Percentiles rank a stretch among this genome's conserved stretches.
Conservation (phyloP, 2,797 vertebrate genomes). For the Ctenosaura bakeri region DNA sequence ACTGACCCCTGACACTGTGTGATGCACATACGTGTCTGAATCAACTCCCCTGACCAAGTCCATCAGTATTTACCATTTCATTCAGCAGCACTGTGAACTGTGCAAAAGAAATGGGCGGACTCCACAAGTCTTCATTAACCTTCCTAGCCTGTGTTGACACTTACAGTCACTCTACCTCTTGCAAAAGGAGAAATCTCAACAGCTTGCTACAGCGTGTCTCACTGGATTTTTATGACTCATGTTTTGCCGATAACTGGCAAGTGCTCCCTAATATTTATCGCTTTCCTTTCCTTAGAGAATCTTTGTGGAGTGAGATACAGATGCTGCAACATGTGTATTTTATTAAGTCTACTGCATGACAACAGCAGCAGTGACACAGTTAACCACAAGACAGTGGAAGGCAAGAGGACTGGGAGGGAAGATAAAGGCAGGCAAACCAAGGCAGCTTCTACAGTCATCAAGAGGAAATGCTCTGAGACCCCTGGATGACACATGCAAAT, state of each 20-base stretch:
- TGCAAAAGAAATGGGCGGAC: not conserved
- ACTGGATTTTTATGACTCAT: too few relatives aligned
- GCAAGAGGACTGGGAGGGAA: not conserved
- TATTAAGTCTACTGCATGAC: not conserved
- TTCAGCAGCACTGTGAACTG: not conserved
- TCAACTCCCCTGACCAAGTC: not conserved
- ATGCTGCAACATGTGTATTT: not conserved
- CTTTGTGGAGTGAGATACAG: not conserved
- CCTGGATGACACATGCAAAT: slow-evolving; percentile 39
- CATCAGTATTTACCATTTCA: not conserved
- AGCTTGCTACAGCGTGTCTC: too few relatives aligned
- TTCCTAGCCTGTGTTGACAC: too few relatives aligned
- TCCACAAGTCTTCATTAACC: not conserved
- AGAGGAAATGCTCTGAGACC: not conserved
- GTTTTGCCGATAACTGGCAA: not conserved
- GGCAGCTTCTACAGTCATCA: slow-evolving; percentile 10
- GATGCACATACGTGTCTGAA: not conserved
- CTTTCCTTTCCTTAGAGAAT: not conserved
- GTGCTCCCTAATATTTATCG: not conserved
- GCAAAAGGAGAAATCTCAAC: too few relatives aligned
- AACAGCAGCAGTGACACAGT: slow-evolving; percentile 1
- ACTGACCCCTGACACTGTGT: not conserved
- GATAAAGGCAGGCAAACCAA: not conserved
- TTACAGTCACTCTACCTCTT: too few relatives aligned
- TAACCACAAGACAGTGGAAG: slow-evolving; percentile 4